Conservation (phyloP, 1,140 invertebrate species). For the Drosophila nebulosa region DNA sequence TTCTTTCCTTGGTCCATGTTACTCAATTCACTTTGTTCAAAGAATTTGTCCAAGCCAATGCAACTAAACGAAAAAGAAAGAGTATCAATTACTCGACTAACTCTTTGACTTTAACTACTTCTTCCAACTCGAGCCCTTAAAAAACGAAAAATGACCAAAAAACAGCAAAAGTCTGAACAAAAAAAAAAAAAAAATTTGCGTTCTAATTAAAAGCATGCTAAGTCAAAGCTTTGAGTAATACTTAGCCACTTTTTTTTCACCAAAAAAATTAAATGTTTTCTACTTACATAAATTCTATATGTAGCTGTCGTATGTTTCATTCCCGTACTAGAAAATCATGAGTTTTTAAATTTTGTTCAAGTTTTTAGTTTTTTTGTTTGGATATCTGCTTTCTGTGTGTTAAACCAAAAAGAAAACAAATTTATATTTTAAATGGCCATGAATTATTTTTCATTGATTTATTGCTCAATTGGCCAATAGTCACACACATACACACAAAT, state of each 20-base stretch:
- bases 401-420: neutral
- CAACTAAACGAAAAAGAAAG: too few species aligned
- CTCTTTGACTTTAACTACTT: neutral
- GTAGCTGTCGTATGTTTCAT: neutral
- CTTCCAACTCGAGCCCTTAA: neutral
- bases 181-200: slow-evolving; percentile 3
- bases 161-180: neutral
- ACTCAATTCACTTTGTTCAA: too few species aligned
- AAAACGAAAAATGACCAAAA: neutral
- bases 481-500: neutral
- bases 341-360: neutral
- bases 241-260: neutral
- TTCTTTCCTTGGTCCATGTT: too few species aligned
- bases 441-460: slow-evolving; percentile 48
- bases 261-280: neutral
- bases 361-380: neutral
- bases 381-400: neutral
- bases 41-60: too few species aligned
- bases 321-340: neutral
- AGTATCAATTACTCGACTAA: neutral
- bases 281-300: neutral
- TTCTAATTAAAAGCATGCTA: slow-evolving; percentile 15
- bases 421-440: slow-evolving; percentile 27
- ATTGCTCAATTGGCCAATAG: slow-evolving; percentile 33
- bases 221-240: slow-evolving; percentile 5